Percentiles rank a stretch among this genome's conserved stretches.
phyloP scores from a whole-genome alignment of 2,113 vertebrate genomes.

The Rhynchomys soricoides region DNA sequence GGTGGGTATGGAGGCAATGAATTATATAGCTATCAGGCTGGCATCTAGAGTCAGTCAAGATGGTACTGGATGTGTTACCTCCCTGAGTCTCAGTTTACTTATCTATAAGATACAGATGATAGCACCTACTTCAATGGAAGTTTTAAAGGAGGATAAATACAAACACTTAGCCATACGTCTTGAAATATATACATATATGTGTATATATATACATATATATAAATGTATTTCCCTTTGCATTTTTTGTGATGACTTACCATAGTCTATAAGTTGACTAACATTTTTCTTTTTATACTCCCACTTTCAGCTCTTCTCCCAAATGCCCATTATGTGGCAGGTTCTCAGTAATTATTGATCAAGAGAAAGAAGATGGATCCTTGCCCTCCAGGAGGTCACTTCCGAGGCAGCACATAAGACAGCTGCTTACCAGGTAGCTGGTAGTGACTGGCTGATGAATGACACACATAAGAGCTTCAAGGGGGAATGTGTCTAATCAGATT shows the following conservation, averaged over 20 bases:
- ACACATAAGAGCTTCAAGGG: background rate
- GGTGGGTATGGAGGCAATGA: background rate
- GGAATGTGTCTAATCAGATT: background rate
- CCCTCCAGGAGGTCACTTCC: background rate
- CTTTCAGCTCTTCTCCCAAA: background rate
- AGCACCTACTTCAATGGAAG: background rate
- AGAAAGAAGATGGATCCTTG: background rate
- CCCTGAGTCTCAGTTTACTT: background rate
- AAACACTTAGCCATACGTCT: background rate
- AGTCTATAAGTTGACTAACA: background rate
- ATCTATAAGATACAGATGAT: background rate
- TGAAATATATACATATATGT: no score
- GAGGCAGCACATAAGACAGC: background rate
- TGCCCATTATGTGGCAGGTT: background rate
- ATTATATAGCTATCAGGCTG: background rate
- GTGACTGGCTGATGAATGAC: background rate
- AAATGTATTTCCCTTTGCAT: background rate
- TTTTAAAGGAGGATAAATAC: background rate
- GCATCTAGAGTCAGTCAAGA: background rate
- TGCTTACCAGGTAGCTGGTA: background rate
- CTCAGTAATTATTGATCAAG: background rate
- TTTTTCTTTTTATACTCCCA: background rate
- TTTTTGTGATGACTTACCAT: background rate
- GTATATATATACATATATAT: rapidly evolving
- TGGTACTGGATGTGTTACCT: background rate